Evolutionary conservation across 1,140 invertebrate genomes (phyloP).

Genomic region (Microplitis mediator): DNA sequence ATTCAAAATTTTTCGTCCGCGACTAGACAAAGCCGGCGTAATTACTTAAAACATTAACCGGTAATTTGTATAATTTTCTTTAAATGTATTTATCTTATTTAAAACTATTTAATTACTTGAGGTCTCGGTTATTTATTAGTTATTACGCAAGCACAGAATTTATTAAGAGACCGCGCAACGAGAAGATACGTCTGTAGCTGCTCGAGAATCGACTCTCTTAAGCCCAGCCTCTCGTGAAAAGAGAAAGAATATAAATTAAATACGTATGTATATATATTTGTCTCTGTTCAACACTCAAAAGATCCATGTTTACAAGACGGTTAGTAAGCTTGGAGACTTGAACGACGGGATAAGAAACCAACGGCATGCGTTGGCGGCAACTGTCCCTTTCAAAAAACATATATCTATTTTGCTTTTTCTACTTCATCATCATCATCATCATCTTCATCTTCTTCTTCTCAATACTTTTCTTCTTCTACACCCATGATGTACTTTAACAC

Average conservation of each 20-base stretch:
- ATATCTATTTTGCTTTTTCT: not conserved
- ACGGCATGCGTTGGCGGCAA: constrained; percentile 49
- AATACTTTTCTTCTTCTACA: not conserved
- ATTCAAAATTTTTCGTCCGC: not conserved
- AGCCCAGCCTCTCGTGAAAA: constrained; percentile 15
- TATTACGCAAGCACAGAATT: constrained; percentile 61
- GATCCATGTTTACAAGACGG: constrained; percentile 50
- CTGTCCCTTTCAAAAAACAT: constrained; percentile 58
- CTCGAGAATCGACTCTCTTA: not conserved
- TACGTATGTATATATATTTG: too few relatives aligned
- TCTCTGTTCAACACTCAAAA: not conserved
- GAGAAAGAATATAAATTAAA: not conserved
- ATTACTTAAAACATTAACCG: too few relatives aligned
- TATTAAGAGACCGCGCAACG: constrained; percentile 37
- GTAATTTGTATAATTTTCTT: not conserved
- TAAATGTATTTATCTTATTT: not conserved
- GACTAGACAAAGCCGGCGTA: not conserved
- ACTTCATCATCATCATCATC: constrained; percentile 7
- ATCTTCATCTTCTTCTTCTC: constrained; percentile 25
- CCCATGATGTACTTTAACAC: constrained; percentile 31
- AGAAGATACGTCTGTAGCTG: not conserved
- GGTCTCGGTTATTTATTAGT: constrained; percentile 31
- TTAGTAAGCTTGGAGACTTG: constrained; percentile 58
- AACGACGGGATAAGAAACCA: constrained; percentile 59
- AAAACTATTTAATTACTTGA: not conserved